Evolutionary conservation across 1,140 invertebrate genomes (phyloP).

Genomic region (Ganaspis sp.): DNA sequence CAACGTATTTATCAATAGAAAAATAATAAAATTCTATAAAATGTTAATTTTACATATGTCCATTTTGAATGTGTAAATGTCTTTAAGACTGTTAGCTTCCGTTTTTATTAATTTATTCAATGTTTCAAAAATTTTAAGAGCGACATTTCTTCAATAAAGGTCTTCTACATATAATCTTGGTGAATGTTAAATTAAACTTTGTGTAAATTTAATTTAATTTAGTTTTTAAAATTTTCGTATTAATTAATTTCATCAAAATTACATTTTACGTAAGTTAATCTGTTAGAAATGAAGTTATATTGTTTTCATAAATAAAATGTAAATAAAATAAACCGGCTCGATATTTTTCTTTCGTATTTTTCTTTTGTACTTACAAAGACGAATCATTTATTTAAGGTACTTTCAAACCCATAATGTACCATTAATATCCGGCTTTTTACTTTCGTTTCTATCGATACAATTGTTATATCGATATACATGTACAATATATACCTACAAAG

Average conservation of each 20-base stretch:
- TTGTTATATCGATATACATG: conserved; percentile 57
- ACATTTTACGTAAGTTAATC: too few species aligned
- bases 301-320: background rate
- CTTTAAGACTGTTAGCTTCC: too few species aligned
- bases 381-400: conserved; percentile 35
- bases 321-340: background rate
- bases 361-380: conserved; percentile 46
- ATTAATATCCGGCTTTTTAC: conserved; percentile 46
- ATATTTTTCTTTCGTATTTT: conserved; percentile 26
- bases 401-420: conserved; percentile 33
- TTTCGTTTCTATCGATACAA: conserved; percentile 53
- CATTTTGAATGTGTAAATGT: too few species aligned
- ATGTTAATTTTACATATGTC: too few species aligned
- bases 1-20: too few species aligned
- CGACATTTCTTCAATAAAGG: background rate
- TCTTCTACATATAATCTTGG: too few species aligned
- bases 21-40: too few species aligned
- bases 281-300: too few species aligned
- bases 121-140: background rate
- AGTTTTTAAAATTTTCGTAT: too few species aligned
- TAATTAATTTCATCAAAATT: too few species aligned
- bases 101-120: background rate
- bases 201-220: too few species aligned
- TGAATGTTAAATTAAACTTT: too few species aligned
- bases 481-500: conserved; percentile 53